Base-by-base conservation (phyloP, 2,797 vertebrate species). In the Fringilla coelebs region DNA sequence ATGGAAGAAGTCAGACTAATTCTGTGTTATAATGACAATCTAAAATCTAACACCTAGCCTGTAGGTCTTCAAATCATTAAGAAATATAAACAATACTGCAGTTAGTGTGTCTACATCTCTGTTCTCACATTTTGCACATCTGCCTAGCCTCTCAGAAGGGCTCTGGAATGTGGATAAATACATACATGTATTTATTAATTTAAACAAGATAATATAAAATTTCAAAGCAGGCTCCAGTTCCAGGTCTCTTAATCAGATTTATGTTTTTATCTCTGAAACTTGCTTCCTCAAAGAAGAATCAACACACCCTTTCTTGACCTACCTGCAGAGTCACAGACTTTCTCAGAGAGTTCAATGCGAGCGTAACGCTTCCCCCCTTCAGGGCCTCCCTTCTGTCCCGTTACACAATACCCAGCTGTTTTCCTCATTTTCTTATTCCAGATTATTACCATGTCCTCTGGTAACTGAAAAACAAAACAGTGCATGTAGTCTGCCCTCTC, bases 371-470 rank as follows among this genome's bases (percentile, higher is more conserved):
- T 91, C 20, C 93, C 97, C 20, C 93, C 97, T 25, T 97, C 96
- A 0, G 85, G 76, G 14, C 78, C 78, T 32, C 70, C 90, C 67
- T 96, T 97, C 96, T 98, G 97, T 4, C 98, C 98, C 0, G 98
- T 98, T 36, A 98, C 52, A 72, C 99, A 99, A 75, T 98, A 98
- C 29, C 99, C 99, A 0, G 99, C 99, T 3, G 99, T 99, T 95
- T 98, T 99, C 3, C 98, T 97, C 98, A 99, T 98, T 95, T 99
- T 99, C 91, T 99, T 99, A 96, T 99, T 99, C 99, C 99, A 99
- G 43, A 62, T 97, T 45, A 99, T 98, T 4, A 94, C 98, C 97
- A 99, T 98, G 65, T 98, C 91, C 12, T 94, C 71, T 6, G 99
- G 99, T 51, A 99, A 97, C 99, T 99, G 81, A 90, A 77, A 86